phyloP scores from a whole-genome alignment of 2,888 invertebrate genomes.

The Lasioglossum calceatum region DNA sequence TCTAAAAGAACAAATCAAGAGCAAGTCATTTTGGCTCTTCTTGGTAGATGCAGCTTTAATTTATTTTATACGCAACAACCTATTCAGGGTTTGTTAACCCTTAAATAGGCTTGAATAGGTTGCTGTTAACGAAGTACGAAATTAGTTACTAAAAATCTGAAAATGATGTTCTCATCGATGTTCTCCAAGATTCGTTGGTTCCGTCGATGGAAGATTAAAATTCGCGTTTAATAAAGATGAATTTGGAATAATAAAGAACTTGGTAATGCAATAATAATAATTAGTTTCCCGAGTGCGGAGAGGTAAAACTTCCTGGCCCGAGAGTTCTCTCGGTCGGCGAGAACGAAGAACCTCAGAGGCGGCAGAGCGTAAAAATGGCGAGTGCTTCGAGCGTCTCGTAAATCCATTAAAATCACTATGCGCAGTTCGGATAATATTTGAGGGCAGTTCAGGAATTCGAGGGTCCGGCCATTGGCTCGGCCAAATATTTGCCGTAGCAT shows the following conservation, averaged over 20 bases:
- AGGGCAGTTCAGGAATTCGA: slow-evolving; percentile 9
- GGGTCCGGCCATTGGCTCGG: background rate
- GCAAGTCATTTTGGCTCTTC: too few species aligned
- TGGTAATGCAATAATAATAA: background rate
- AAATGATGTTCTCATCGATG: background rate
- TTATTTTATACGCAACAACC: too few species aligned
- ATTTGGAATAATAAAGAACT: background rate
- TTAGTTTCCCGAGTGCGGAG: background rate
- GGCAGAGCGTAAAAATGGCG: background rate
- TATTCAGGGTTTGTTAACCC: too few species aligned
- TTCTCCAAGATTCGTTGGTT: too few species aligned
- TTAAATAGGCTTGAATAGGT: too few species aligned
- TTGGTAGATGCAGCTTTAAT: too few species aligned
- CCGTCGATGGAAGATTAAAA: background rate
- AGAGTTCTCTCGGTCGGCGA: background rate
- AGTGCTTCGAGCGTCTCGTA: background rate
- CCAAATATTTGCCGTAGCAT: slow-evolving; percentile 27
- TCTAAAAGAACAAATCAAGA: too few species aligned
- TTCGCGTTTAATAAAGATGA: background rate
- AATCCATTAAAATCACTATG: slow-evolving; percentile 26
- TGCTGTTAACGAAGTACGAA: too few species aligned
- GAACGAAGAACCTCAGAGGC: background rate
- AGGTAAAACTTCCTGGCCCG: background rate
- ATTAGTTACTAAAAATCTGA: background rate
- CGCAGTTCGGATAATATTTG: slow-evolving; percentile 31